Conservation (phyloP, 2,113 vertebrate genomes). For the Euleptes europaea region DNA sequence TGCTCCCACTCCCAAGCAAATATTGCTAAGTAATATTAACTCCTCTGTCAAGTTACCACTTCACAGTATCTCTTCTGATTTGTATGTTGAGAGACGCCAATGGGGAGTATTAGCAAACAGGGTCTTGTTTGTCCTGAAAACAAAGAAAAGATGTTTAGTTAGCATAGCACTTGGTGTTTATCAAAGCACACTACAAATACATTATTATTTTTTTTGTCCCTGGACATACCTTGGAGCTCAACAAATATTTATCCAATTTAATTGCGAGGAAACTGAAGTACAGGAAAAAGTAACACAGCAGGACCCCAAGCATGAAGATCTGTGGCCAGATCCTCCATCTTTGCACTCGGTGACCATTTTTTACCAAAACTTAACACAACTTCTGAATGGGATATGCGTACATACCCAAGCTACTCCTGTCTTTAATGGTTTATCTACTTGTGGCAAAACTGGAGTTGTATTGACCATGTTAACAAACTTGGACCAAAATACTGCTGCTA, state of each 20-base stretch:
- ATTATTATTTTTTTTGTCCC: not conserved
- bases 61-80: not conserved
- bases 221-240: not conserved
- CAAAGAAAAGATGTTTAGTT: not conserved
- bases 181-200: not conserved
- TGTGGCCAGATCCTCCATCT: too few species aligned
- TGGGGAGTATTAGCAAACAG: constrained; percentile 34
- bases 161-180: not conserved
- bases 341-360: too few species aligned
- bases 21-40: constrained; percentile 27
- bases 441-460: too few species aligned
- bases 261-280: not conserved
- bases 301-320: too few species aligned
- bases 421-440: too few species aligned
- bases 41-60: constrained; percentile 8
- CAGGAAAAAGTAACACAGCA: not conserved
- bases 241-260: constrained; percentile 13
- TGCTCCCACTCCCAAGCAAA: not conserved
- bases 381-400: too few species aligned
- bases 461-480: too few species aligned
- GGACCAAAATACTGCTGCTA: too few species aligned
- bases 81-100: not conserved
- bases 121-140: constrained; percentile 35
- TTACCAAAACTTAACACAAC: too few species aligned
- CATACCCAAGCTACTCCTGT: too few species aligned